Conservation (phyloP, 1,140 invertebrate species). For the Brachionus koreanus region DNA sequence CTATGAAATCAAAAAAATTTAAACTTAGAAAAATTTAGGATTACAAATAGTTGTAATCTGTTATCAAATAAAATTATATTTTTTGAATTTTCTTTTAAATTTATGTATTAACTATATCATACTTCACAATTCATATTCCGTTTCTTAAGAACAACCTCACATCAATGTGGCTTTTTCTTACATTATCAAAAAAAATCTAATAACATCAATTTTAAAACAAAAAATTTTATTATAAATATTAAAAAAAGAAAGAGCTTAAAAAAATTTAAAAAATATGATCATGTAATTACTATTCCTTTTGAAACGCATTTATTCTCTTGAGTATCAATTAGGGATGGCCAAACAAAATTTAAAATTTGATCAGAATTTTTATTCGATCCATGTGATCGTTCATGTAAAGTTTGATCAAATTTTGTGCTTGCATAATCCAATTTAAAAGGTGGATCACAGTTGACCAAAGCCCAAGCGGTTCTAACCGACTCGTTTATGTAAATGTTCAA, state of each 20-base stretch:
- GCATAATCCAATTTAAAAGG: constrained; percentile 18
- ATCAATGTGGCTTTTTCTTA: too few relatives aligned
- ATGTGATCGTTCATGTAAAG: not conserved
- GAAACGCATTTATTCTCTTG: constrained; percentile 29
- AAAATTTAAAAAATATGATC: not conserved
- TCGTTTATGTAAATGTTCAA: constrained; percentile 38
- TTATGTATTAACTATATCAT: too few relatives aligned
- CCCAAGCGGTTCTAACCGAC: constrained; percentile 21
- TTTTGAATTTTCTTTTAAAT: too few relatives aligned
- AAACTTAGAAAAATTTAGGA: too few relatives aligned
- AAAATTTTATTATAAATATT: not conserved
- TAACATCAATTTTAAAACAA: not conserved
- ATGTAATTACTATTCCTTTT: constrained; percentile 42
- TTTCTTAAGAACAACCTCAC: not conserved
- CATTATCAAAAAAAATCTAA: too few relatives aligned
- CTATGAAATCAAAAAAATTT: too few relatives aligned
- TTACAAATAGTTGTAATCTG: too few relatives aligned
- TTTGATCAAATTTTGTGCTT: constrained; percentile 6
- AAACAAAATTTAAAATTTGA: constrained; percentile 42
- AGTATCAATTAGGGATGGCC: constrained; percentile 43
- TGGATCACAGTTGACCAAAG: constrained; percentile 6
- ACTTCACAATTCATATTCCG: too few relatives aligned
- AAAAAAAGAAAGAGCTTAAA: not conserved
- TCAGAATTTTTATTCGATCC: constrained; percentile 22
- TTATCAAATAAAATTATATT: too few relatives aligned